phyloP scores from a whole-genome alignment of 2,888 invertebrate species.

The Cephus runcator region DNA sequence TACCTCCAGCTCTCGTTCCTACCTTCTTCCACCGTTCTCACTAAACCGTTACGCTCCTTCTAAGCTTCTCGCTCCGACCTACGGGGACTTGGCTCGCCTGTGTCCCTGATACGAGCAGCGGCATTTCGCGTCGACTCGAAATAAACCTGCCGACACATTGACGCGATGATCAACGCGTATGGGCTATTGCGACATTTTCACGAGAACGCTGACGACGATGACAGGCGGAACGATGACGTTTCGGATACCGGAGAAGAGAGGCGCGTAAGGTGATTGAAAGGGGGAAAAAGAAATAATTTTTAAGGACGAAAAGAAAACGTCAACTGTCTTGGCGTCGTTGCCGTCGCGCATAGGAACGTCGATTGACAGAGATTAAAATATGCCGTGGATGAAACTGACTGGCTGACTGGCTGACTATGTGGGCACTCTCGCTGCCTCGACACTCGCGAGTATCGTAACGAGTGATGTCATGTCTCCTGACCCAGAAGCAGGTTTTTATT shows the following conservation, averaged over 20 bases:
- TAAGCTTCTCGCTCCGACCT: constrained; percentile 5
- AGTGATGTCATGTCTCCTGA: not conserved
- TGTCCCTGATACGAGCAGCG: not conserved
- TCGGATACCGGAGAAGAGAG: not conserved
- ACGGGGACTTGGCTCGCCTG: constrained; percentile 8
- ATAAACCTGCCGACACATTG: not conserved
- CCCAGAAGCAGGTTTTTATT: not conserved
- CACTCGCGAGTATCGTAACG: not conserved
- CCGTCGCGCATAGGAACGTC: not conserved
- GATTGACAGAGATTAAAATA: not conserved
- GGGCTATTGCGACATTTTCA: not conserved
- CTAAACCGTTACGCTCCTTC: constrained; percentile 25
- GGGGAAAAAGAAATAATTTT: not conserved
- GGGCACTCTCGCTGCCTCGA: not conserved
- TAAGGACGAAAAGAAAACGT: not conserved
- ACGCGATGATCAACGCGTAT: not conserved
- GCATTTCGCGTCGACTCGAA: not conserved
- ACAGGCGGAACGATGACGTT: not conserved
- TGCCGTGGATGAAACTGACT: not conserved
- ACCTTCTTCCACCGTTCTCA: constrained; percentile 5
- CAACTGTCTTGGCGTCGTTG: not conserved
- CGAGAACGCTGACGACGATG: not conserved
- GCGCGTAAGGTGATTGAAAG: not conserved
- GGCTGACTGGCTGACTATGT: not conserved
- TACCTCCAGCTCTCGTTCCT: not conserved